Evolutionary conservation across 2,888 invertebrate genomes (phyloP).

Genomic region (Mesorhabditis sp.): DNA sequence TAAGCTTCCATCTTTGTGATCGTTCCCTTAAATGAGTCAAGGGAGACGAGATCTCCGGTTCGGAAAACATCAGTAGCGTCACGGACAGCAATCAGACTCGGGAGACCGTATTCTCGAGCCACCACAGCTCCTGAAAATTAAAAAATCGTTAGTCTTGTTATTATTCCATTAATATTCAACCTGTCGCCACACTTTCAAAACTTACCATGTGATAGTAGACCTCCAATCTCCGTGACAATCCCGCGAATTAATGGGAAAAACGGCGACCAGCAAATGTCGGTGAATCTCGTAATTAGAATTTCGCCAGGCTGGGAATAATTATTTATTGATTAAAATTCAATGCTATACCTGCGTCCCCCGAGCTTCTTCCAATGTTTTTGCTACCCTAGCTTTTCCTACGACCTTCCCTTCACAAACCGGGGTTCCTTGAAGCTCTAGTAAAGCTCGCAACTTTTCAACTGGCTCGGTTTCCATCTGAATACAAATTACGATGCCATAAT

Average conservation of each 20-base stretch:
- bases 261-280: slow-evolving; percentile 63
- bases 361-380: slow-evolving; percentile 70
- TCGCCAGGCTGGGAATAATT: slow-evolving; percentile 47
- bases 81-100: slow-evolving; percentile 61
- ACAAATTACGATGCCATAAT: background rate
- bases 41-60: slow-evolving; percentile 43
- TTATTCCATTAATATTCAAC: background rate
- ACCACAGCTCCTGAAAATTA: slow-evolving; percentile 60
- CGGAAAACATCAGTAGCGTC: slow-evolving; percentile 59
- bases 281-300: slow-evolving; percentile 61
- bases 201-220: slow-evolving; percentile 61
- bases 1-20: background rate
- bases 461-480: slow-evolving; percentile 17
- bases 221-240: slow-evolving; percentile 62
- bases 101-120: slow-evolving; percentile 62
- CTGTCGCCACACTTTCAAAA: background rate
- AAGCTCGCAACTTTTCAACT: slow-evolving; percentile 9
- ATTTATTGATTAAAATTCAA: slow-evolving; percentile 6
- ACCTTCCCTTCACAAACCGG: slow-evolving; percentile 73
- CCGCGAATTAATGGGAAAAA: slow-evolving; percentile 62
- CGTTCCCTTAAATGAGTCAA: slow-evolving; percentile 4
- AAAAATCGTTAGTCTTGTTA: background rate
- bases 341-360: slow-evolving; percentile 59
- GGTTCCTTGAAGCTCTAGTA: slow-evolving; percentile 65
- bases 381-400: slow-evolving; percentile 72